A percentile compares a stretch with the other conserved stretches of the same genome.
These are phyloP conservation scores for Tetragonula clypearis DNA, from an alignment of 1,140 invertebrate species.

Conservation along the genomic window DNA sequence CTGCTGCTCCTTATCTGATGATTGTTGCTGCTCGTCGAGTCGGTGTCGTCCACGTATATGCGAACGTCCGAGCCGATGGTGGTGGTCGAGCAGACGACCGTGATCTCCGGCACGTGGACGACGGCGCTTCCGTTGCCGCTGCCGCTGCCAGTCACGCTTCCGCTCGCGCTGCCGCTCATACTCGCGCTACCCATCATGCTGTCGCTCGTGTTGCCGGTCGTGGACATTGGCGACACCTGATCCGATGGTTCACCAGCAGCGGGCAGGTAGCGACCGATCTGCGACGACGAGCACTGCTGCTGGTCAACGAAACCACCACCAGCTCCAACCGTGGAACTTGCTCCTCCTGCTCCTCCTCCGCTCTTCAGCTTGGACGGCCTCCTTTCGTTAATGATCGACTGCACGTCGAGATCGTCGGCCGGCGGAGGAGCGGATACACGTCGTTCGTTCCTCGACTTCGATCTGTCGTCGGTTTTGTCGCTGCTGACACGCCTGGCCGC, in stretches of 20 bases:
- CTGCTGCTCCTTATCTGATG: constrained; percentile 9
- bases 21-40: constrained; percentile 69
- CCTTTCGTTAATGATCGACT: constrained; percentile 79
- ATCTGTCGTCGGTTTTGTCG: constrained; percentile 52
- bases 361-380: constrained; percentile 75
- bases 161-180: not conserved
- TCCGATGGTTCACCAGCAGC: constrained; percentile 52
- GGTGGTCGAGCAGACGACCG: not conserved
- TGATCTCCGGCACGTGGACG: constrained; percentile 46
- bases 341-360: constrained; percentile 22
- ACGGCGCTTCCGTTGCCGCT: constrained; percentile 1
- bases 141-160: not conserved
- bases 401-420: constrained; percentile 75
- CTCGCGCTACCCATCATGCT: constrained; percentile 29
- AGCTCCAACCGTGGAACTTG: too few species aligned
- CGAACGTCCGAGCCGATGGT: constrained; percentile 63
- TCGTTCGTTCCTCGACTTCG: constrained; percentile 45
- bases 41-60: constrained; percentile 73
- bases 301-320: constrained; percentile 27
- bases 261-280: constrained; percentile 50
- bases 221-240: constrained; percentile 29
- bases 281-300: constrained; percentile 36
- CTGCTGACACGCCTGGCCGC: constrained; percentile 41
- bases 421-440: constrained; percentile 33
- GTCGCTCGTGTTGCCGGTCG: constrained; percentile 34